Percentiles rank a stretch among this genome's conserved stretches.
These are phyloP conservation scores for Zosterops lateralis DNA, from an alignment of 2,113 vertebrate genomes.

Conservation along the genomic window DNA sequence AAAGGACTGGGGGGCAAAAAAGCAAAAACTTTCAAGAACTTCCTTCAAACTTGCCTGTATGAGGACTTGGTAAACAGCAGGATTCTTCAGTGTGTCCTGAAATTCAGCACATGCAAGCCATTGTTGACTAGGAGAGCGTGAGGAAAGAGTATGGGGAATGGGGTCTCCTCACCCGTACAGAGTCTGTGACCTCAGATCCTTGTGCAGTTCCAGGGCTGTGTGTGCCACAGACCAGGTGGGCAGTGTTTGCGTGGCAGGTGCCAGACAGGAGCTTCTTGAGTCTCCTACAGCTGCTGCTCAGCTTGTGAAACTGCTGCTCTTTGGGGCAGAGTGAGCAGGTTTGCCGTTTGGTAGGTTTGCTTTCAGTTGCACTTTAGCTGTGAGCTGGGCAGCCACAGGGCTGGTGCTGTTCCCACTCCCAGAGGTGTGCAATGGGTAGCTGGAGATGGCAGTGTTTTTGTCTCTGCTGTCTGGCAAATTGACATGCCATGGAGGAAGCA, in stretches of 20 bases:
- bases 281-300: background rate
- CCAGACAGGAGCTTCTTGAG: background rate
- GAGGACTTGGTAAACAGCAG: background rate
- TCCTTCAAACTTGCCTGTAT: background rate
- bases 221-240: fast-evolving
- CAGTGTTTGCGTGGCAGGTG: background rate
- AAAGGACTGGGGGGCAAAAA: background rate
- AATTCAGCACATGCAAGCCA: background rate
- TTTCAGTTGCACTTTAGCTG: background rate
- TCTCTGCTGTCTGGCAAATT: background rate
- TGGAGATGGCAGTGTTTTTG: background rate
- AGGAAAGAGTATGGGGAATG: background rate
- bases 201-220: background rate
- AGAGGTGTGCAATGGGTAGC: background rate
- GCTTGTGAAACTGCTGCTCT: background rate
- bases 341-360: background rate
- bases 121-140: background rate
- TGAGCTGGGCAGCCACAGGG: background rate
- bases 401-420: background rate
- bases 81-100: background rate
- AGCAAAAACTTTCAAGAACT: slow-evolving; percentile 26
- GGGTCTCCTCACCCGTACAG: background rate
- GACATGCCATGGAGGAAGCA: background rate
- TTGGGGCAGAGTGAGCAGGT: background rate
- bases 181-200: background rate